Percentiles rank a stretch among this genome's conserved stretches.
phyloP scores from a whole-genome alignment of 2,888 invertebrate genomes.

The Saturnia pavonia region DNA sequence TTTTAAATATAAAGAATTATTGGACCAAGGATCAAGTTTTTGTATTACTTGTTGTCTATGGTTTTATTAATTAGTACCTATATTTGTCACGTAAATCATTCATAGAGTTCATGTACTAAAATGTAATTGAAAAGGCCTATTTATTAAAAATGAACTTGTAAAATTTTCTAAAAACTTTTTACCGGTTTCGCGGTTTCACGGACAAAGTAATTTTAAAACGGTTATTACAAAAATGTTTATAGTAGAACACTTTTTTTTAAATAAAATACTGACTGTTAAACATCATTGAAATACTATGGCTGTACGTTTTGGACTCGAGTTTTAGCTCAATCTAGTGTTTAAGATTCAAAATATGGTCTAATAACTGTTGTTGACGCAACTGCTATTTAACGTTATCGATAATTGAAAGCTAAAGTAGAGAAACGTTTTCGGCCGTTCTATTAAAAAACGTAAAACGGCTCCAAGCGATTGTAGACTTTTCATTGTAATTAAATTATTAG shows the following conservation, averaged over 20 bases:
- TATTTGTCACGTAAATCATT: background rate
- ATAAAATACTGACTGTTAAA: constrained; percentile 10
- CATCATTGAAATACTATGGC: constrained; percentile 19
- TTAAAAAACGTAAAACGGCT: constrained; percentile 38
- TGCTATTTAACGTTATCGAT: constrained; percentile 39
- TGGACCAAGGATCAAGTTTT: background rate
- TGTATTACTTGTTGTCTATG: background rate
- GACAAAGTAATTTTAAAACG: too few species aligned
- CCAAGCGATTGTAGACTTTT: constrained; percentile 42
- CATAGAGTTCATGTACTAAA: background rate
- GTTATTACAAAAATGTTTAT: too few species aligned
- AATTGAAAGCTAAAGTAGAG: constrained; percentile 34
- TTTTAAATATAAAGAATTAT: background rate
- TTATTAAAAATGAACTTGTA: background rate
- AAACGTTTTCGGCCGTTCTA: constrained; percentile 33
- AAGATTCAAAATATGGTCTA: constrained; percentile 19
- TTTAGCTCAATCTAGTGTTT: constrained; percentile 32
- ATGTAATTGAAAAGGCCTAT: background rate
- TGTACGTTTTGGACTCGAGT: constrained; percentile 30
- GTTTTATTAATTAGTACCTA: background rate
- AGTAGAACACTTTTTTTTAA: background rate
- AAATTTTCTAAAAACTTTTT: background rate
- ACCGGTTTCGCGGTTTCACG: too few species aligned
- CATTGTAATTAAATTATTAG: constrained; percentile 37
- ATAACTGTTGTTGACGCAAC: constrained; percentile 18